Evolutionary conservation across 2,888 invertebrate species (phyloP).

Genomic region (Hydroisotoma schaefferi): DNA sequence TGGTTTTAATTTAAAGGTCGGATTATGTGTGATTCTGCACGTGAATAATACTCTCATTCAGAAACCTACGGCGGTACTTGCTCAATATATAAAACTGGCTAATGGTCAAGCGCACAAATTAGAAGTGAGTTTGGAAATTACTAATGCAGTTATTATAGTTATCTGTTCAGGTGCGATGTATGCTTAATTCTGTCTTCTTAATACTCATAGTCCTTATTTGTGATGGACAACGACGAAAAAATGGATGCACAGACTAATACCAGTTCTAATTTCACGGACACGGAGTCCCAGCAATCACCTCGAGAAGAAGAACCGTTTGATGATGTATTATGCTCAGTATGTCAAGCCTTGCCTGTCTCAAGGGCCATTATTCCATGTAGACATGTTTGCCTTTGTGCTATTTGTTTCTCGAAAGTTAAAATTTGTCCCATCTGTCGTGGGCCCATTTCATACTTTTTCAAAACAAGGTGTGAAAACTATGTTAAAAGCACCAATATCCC

Average conservation of each 20-base stretch:
- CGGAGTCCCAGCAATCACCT: no score
- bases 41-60: constrained; percentile 76
- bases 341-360: constrained; percentile 72
- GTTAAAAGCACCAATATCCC: background rate
- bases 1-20: constrained; percentile 61
- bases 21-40: constrained; percentile 76
- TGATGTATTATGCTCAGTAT: constrained; percentile 67
- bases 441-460: constrained; percentile 31
- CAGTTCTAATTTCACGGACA: no score
- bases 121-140: constrained; percentile 72
- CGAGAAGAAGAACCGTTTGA: constrained; percentile 22
- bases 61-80: constrained; percentile 73
- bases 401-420: constrained; percentile 74
- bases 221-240: constrained; percentile 34
- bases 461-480: constrained; percentile 27
- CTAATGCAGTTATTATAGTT: no score
- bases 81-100: constrained; percentile 80
- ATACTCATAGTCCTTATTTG: constrained; percentile 34
- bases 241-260: constrained; percentile 8
- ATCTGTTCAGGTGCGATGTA: no score
- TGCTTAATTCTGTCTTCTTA: no score
- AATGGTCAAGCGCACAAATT: constrained; percentile 76
- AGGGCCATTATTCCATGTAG: constrained; percentile 77
- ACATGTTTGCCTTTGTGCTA: constrained; percentile 79
- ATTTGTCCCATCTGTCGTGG: constrained; percentile 36